Conservation (phyloP, 30 jellyfish, hydroid and myxozoan species). For the Pelagia noctiluca region DNA sequence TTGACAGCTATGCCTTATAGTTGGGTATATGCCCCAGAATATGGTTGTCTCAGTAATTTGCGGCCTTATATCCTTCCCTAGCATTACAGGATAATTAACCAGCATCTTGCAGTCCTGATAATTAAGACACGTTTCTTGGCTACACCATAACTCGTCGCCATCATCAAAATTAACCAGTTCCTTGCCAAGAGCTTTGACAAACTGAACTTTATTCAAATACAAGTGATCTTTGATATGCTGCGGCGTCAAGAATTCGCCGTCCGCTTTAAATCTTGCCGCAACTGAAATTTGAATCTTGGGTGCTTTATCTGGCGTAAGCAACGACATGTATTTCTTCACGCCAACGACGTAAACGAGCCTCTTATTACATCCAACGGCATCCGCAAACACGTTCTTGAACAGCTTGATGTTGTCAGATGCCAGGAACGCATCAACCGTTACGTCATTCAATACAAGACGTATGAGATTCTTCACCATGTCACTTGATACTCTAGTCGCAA, state of each 20-base stretch:
- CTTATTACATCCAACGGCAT: constrained; percentile 82
- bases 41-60: constrained; percentile 67
- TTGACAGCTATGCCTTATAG: constrained; percentile 58
- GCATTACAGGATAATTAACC: constrained; percentile 37
- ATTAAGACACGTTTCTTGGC: constrained; percentile 78
- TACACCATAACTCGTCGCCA: constrained; percentile 86
- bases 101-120: constrained; percentile 60
- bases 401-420: constrained; percentile 53
- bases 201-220: constrained; percentile 62
- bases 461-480: constrained; percentile 83
- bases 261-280: constrained; percentile 79
- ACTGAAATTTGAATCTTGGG: constrained; percentile 86
- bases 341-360: constrained; percentile 84
- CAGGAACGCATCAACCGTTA: constrained; percentile 71
- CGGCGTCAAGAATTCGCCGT: constrained; percentile 75
- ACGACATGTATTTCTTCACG: constrained; percentile 44
- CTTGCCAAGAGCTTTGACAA: constrained; percentile 51
- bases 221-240: constrained; percentile 73
- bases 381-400: constrained; percentile 85
- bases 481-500: constrained; percentile 66
- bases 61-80: constrained; percentile 9
- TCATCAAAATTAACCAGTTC: constrained; percentile 78
- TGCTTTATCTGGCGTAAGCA: neutral
- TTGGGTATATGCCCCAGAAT: constrained; percentile 87
- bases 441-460: constrained; percentile 71